Base-by-base conservation (phyloP, 1,140 invertebrate genomes). In the Sesamia nonagrioides region DNA sequence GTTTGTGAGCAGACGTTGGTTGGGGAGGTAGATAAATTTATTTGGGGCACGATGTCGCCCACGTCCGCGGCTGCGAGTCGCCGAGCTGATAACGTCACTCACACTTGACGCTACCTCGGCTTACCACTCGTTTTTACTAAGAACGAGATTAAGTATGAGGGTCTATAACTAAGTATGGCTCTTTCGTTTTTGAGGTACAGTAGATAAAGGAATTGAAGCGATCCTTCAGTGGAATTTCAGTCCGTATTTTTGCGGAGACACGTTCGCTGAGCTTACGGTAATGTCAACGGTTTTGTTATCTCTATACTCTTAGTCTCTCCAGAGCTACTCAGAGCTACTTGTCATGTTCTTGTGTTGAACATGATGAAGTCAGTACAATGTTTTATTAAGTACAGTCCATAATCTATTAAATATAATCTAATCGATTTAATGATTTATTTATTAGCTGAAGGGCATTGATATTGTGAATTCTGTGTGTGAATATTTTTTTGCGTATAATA, bases 41-140 rank as follows among this genome's bases (percentile, higher is more conserved):
- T 88, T 88, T 85, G 79, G 82, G 82, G 76, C 80, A 83, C 72
- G 86, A 81, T 74, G 58, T 77, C 72, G 52, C 61, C 61, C 61
- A 66, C 74, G 77, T 27, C 27, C 71, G 37, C 77, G 61, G 60
- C 86, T 86, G 84, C 89, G 81, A 89, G 85, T 86, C 85, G 86
- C 71, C 79, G 40, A 37, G 9, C 80, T 87, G 91, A 92, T 92
- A 92, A 90, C 85, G 91, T 92, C 91, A 91, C 83, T 91, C 87
- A 89, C 87, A 89, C 85, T 86, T 81, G 84, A 82, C 84, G 81
- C 75, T 84, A 78, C 84, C 83, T 86, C 79, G 80, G 81, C 82
- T 80, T 83, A 84, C 80, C 60, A 72, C 69, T 48, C 80, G 81
- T 81, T 79, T 87, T 88, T 84, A 86, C 68, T 69, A 73, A 79